phyloP scores from a whole-genome alignment of 2,888 invertebrate species.

The Apomyelois bistriatella region DNA sequence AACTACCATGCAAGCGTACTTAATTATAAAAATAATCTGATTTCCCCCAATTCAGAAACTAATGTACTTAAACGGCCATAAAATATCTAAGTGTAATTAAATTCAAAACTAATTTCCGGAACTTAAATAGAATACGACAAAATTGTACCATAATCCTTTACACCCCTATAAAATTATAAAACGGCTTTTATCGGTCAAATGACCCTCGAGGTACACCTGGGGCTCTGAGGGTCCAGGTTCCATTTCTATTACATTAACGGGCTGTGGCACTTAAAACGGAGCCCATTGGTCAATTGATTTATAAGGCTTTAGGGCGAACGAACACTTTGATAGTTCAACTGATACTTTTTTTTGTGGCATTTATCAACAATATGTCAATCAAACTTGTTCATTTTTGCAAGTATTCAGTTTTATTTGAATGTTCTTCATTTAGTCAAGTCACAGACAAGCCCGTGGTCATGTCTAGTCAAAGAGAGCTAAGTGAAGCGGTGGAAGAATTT shows the following conservation, averaged over 20 bases:
- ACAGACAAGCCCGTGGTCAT: too few species aligned
- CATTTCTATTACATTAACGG: constrained; percentile 7
- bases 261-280: constrained; percentile 1
- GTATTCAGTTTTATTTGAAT: too few species aligned
- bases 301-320: neutral
- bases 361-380: too few species aligned
- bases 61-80: neutral
- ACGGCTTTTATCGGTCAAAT: neutral
- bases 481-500: too few species aligned
- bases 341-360: neutral
- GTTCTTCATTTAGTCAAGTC: too few species aligned
- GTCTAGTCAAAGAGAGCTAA: too few species aligned
- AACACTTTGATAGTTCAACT: neutral
- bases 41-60: neutral
- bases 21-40: too few species aligned
- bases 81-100: neutral
- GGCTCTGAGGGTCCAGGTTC: neutral
- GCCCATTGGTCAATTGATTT: constrained; percentile 10
- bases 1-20: too few species aligned
- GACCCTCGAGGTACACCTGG: neutral
- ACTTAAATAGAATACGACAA: constrained; percentile 1
- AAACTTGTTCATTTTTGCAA: too few species aligned
- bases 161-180: constrained; percentile 6
- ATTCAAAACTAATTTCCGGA: constrained; percentile 3
- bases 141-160: constrained; percentile 2